Evolutionary conservation across 2,797 vertebrate genomes (phyloP).

Genomic region (Lithobates pipiens): DNA sequence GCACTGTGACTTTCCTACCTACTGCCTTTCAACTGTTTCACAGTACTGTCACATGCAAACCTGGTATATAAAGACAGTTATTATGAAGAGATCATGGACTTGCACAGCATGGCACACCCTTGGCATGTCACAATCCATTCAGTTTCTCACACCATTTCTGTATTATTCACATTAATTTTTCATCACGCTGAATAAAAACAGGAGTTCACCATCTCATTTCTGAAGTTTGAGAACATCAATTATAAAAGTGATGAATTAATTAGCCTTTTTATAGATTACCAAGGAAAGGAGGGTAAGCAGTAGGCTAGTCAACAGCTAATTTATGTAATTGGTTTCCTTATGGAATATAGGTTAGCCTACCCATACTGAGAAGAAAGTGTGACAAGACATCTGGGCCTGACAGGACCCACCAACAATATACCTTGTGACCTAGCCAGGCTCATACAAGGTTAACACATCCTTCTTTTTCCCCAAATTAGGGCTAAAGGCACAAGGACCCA

Average conservation of each 20-base stretch:
- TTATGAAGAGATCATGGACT: neutral
- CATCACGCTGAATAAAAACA: constrained; percentile 2
- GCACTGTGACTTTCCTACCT: neutral
- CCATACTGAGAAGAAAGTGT: too few species aligned
- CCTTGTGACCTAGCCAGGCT: too few species aligned
- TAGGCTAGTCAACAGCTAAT: too few species aligned
- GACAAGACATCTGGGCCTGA: too few species aligned
- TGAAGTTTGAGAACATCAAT: neutral
- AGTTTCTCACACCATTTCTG: neutral
- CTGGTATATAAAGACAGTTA: neutral
- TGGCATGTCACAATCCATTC: neutral
- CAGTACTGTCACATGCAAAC: constrained; percentile 1
- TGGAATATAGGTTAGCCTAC: too few species aligned
- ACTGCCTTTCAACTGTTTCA: neutral
- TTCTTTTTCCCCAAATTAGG: too few species aligned
- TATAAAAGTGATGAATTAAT: neutral
- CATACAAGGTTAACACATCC: too few species aligned
- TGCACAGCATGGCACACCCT: constrained; percentile 15
- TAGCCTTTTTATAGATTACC: neutral
- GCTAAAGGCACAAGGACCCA: too few species aligned
- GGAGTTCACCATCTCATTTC: neutral
- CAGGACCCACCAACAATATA: too few species aligned
- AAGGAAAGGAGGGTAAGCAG: neutral
- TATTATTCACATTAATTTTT: neutral
- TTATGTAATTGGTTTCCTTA: too few species aligned